Conservation (phyloP, 2,888 invertebrate genomes). For the Parnassius mnemosyne region DNA sequence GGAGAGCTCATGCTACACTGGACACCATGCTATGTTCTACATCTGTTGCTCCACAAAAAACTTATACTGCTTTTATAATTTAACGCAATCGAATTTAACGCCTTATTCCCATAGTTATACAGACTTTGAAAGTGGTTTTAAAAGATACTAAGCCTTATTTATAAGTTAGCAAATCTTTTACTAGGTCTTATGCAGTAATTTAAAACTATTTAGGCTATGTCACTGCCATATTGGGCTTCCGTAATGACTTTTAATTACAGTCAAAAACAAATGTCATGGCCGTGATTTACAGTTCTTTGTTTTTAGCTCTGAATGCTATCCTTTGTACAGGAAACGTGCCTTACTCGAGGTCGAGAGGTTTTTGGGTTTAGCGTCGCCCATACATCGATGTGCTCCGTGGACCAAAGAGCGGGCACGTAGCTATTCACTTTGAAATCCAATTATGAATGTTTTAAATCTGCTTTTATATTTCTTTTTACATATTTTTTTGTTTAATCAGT, state of each 20-base stretch:
- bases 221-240: slow-evolving; percentile 43
- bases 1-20: slow-evolving; percentile 38
- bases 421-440: slow-evolving; percentile 1
- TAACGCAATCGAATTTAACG: slow-evolving; percentile 8
- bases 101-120: slow-evolving; percentile 7
- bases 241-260: slow-evolving; percentile 60
- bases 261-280: slow-evolving; percentile 41
- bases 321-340: slow-evolving; percentile 22
- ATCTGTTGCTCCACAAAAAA: slow-evolving; percentile 38
- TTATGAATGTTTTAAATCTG: not conserved
- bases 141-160: slow-evolving; percentile 3
- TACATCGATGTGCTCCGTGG: slow-evolving; percentile 1
- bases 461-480: not conserved
- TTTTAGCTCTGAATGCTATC: slow-evolving; percentile 27
- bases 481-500: no score
- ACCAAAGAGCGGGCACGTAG: slow-evolving; percentile 7
- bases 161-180: slow-evolving; percentile 29
- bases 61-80: slow-evolving; percentile 20
- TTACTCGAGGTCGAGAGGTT: slow-evolving; percentile 14
- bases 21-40: slow-evolving; percentile 38
- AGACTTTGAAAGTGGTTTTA: not conserved
- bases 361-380: slow-evolving; percentile 8
- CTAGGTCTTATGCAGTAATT: slow-evolving; percentile 35
- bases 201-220: slow-evolving; percentile 38
- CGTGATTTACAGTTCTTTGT: slow-evolving; percentile 41